Conservation (phyloP, 2,888 invertebrate genomes). For the Pandemis cinnamomeana region DNA sequence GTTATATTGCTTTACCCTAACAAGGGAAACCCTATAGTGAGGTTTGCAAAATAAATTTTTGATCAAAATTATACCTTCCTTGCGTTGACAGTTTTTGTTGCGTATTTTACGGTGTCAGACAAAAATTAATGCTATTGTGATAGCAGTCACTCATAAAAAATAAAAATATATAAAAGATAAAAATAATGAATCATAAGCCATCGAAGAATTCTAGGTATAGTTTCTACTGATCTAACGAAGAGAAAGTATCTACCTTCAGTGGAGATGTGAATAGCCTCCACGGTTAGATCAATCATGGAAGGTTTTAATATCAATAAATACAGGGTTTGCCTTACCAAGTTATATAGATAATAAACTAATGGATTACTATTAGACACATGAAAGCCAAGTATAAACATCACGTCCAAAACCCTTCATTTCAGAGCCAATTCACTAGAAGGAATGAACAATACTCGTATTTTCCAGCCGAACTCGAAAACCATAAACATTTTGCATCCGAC, state of each 20-base stretch:
- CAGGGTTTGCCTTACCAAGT: neutral
- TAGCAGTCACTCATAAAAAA: no score
- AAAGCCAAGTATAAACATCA: conserved; percentile 42
- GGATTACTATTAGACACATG: conserved; percentile 1
- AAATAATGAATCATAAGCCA: no score
- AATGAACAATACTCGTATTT: conserved; percentile 77
- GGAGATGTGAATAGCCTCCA: no score
- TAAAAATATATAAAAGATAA: no score
- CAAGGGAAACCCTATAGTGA: conserved; percentile 65
- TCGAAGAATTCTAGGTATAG: no score
- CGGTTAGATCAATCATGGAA: no score
- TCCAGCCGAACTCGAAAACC: conserved; percentile 58
- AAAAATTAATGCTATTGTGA: no score
- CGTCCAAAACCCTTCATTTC: conserved; percentile 50
- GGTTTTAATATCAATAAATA: neutral
- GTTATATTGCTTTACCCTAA: conserved; percentile 61
- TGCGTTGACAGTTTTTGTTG: no score
- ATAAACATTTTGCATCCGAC: conserved; percentile 33
- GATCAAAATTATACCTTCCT: neutral
- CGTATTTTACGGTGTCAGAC: no score
- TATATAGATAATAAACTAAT: neutral
- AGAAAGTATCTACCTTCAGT: no score
- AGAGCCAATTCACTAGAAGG: conserved; percentile 73
- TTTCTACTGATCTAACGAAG: no score
- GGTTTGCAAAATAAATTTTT: neutral